These are phyloP conservation scores for Frieseomelitta varia DNA, from an alignment of 1,140 invertebrate genomes.

Conservation along the genomic window DNA sequence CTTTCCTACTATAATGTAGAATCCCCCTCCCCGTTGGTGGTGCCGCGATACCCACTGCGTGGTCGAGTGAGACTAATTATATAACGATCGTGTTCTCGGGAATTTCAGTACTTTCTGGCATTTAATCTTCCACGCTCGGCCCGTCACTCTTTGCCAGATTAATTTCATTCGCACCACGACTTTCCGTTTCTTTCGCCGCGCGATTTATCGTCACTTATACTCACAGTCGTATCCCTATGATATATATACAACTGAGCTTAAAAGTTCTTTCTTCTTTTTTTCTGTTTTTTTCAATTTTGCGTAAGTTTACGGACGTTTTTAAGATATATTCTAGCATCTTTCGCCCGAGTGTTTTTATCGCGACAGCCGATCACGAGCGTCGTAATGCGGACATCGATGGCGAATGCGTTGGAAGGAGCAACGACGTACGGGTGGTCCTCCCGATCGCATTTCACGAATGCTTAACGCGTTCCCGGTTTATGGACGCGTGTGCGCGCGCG, in stretches of 20 bases:
- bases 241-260: neutral
- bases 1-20: conserved; percentile 79
- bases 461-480: conserved; percentile 75
- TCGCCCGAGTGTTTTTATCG: conserved; percentile 52
- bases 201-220: conserved; percentile 5
- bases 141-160: conserved; percentile 43
- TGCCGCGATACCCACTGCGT: conserved; percentile 73
- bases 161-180: conserved; percentile 45
- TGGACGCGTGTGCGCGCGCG: conserved; percentile 70
- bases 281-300: neutral
- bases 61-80: conserved; percentile 78
- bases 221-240: neutral
- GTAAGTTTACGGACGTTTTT: neutral
- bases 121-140: conserved; percentile 37
- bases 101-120: conserved; percentile 50
- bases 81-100: conserved; percentile 69
- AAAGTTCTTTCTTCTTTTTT: neutral
- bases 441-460: conserved; percentile 70
- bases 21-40: conserved; percentile 56
- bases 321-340: neutral
- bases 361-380: conserved; percentile 24
- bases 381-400: conserved; percentile 18
- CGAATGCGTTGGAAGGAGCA: conserved; percentile 2
- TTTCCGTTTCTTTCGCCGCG: conserved; percentile 9
- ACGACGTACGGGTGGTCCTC: conserved; percentile 69